Evolutionary conservation across 2,888 invertebrate species (phyloP).

Genomic region (Pomacea canaliculata): DNA sequence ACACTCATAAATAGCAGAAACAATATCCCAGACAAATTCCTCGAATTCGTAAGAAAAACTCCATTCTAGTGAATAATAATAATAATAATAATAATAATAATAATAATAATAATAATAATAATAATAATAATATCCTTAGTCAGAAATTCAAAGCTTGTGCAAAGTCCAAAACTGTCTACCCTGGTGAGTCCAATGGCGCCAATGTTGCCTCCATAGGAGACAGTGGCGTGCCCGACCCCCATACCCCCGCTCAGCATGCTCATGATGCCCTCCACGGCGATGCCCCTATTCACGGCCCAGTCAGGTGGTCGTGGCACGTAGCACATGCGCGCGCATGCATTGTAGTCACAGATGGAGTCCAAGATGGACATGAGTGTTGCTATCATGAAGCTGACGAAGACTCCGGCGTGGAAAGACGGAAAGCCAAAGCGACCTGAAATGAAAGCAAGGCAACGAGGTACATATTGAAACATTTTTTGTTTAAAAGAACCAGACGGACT

Average conservation of each 20-base stretch:
- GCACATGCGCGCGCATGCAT: constrained; percentile 79
- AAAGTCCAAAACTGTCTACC: constrained; percentile 69
- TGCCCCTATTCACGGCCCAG: constrained; percentile 83
- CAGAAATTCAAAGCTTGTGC: too few relatives aligned
- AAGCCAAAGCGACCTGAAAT: constrained; percentile 49
- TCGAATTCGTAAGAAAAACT: too few relatives aligned
- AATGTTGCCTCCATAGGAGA: constrained; percentile 90
- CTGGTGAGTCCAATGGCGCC: constrained; percentile 90
- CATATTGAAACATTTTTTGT: too few relatives aligned
- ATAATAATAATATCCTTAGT: too few relatives aligned
- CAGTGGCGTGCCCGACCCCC: constrained; percentile 89
- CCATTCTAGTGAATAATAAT: too few relatives aligned
- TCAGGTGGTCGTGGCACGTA: constrained; percentile 85
- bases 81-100: too few relatives aligned
- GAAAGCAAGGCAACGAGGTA: neutral
- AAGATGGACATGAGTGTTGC: constrained; percentile 57
- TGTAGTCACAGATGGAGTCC: constrained; percentile 83
- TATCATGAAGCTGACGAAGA: constrained; percentile 53
- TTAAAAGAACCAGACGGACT: too few relatives aligned
- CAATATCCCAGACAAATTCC: too few relatives aligned
- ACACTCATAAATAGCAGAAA: too few relatives aligned
- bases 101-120: too few relatives aligned
- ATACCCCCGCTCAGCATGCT: constrained; percentile 85
- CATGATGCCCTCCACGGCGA: constrained; percentile 82
- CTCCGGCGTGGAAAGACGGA: constrained; percentile 47